A percentile compares a stretch with the other conserved stretches of the same genome.
Conservation (phyloP, 2,113 vertebrate species). For the Furnarius figulus region DNA sequence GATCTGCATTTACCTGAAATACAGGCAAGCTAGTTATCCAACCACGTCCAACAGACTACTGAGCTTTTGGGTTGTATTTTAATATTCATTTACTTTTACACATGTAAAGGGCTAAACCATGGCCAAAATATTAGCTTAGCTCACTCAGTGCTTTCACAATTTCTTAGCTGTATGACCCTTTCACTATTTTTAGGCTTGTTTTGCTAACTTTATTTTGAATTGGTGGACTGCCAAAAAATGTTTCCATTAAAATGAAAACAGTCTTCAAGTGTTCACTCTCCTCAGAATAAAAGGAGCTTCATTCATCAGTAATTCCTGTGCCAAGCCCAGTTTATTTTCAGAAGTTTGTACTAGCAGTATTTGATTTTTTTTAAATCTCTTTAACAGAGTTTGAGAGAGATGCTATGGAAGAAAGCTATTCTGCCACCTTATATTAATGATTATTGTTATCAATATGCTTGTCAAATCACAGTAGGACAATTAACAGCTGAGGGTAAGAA, state of each 20-base stretch:
- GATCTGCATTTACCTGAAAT: not conserved
- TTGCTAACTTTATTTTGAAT: constrained; percentile 33
- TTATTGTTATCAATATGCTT: not conserved
- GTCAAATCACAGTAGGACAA: not conserved
- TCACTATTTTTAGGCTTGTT: constrained; percentile 56
- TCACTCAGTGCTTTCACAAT: not conserved
- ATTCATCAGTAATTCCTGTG: constrained; percentile 39
- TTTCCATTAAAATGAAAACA: constrained; percentile 34
- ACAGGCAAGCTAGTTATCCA: not conserved
- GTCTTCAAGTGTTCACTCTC: not conserved
- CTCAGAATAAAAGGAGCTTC: not conserved
- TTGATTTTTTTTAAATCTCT: not conserved
- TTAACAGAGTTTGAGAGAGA: not conserved
- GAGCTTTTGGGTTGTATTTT: not conserved
- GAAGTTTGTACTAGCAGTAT: not conserved
- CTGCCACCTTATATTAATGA: not conserved
- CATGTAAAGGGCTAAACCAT: not conserved
- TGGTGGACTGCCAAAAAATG: constrained; percentile 11
- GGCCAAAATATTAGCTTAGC: not conserved
- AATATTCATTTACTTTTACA: not conserved
- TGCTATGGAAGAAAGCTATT: not conserved
- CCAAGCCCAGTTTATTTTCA: constrained; percentile 45
- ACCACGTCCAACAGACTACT: not conserved
- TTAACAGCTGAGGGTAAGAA: not conserved
- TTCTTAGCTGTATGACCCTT: not conserved